These are phyloP conservation scores for Astyanax mexicanus DNA, from an alignment of 2,797 vertebrate genomes.

Conservation along the genomic window DNA sequence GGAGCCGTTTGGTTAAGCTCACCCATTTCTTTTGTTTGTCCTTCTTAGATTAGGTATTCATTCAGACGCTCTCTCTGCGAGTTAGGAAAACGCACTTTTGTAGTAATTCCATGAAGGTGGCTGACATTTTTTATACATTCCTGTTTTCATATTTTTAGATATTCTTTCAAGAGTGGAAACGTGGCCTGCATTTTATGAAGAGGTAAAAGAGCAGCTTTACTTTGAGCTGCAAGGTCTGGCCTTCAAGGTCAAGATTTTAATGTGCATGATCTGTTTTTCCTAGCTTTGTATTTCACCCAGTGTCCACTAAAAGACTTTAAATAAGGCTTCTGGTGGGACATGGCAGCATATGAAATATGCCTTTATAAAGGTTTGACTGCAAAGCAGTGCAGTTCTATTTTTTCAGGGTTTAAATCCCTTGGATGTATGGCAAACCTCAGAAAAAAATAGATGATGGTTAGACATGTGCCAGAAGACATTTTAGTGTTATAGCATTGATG, in stretches of 20 bases:
- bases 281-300: neutral
- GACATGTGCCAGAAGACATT: too few species aligned
- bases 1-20: neutral
- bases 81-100: neutral
- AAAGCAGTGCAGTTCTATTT: neutral
- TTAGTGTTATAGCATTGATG: too few species aligned
- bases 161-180: slow-evolving; percentile 4
- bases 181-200: neutral
- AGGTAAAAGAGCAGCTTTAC: neutral
- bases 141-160: neutral
- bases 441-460: too few species aligned
- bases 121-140: neutral
- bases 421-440: too few species aligned
- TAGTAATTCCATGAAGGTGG: neutral
- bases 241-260: slow-evolving; percentile 23
- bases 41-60: neutral
- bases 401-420: too few species aligned
- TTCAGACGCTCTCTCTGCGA: neutral
- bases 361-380: neutral
- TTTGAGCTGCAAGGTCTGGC: slow-evolving; percentile 1
- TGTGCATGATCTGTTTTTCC: neutral
- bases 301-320: neutral
- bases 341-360: neutral
- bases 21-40: neutral
- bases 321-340: neutral